These are phyloP conservation scores for Leptopilina boulardi DNA, from an alignment of 1,140 invertebrate genomes.

Conservation along the genomic window DNA sequence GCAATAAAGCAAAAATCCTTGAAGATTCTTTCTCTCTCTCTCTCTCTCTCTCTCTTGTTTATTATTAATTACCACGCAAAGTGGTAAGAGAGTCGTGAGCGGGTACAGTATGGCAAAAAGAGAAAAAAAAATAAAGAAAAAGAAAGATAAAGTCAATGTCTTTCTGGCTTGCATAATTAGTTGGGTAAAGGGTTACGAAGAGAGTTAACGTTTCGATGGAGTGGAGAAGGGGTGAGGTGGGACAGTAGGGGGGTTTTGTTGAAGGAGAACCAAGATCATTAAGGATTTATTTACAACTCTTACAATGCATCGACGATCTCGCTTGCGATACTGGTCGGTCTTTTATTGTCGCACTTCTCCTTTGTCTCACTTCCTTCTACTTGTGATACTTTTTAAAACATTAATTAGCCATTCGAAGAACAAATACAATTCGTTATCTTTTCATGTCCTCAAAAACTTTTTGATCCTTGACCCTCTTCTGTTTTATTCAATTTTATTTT, in stretches of 20 bases:
- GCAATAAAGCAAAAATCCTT: conserved; percentile 30
- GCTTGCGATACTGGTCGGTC: conserved; percentile 20
- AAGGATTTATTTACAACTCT: conserved; percentile 34
- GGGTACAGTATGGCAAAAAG: too few species aligned
- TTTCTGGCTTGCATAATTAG: conserved; percentile 30
- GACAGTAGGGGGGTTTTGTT: too few species aligned
- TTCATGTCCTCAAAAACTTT: neutral
- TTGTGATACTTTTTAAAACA: conserved; percentile 5
- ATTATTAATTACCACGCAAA: conserved; percentile 10
- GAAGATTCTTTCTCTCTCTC: too few species aligned
- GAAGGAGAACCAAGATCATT: conserved; percentile 24
- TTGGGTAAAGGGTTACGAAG: conserved; percentile 32
- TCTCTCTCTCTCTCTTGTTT: neutral
- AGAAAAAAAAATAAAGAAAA: too few species aligned
- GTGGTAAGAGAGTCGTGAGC: conserved; percentile 18
- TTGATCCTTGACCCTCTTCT: neutral
- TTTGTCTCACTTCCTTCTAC: conserved; percentile 26
- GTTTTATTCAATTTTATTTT: neutral
- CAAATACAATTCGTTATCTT: neutral
- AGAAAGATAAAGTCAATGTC: conserved; percentile 20
- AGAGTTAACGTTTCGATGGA: neutral
- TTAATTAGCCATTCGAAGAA: conserved; percentile 25
- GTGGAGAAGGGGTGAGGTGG: too few species aligned
- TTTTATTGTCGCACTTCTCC: conserved; percentile 29
- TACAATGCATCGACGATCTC: conserved; percentile 23